Evolutionary conservation across 2,888 invertebrate genomes (phyloP), one percentile per base, ranked within the genome.

Genomic region (Crocallis elinguaria): DNA sequence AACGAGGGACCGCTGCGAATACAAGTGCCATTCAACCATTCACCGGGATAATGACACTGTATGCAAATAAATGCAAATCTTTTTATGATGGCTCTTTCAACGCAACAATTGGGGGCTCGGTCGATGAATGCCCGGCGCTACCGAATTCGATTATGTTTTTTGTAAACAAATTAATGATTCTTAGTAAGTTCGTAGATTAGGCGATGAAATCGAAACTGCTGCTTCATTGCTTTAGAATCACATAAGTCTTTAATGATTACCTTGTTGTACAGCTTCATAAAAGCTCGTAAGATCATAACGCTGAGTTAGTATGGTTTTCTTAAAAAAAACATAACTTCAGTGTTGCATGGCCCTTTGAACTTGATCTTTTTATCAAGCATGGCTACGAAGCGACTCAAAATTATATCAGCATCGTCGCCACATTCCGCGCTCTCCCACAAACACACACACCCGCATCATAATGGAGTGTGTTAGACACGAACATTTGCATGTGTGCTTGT

Each of bases 311-410:
- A 27, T 27, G 2, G 12, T 25, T 25, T 9, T 25, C 25, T 63
- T 58, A 49, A 60, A 60, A 69, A 62, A 71, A 62, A 57, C 68
- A 69, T 81, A 79, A 79, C 77, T 71, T 69, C 43, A 48, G 48
- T 21, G 53, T 67, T 60, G 72, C 69, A 74, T 80, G 82, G 75
- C 86, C 86, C 84, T 88, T 84, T 88, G 88, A 88, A 88, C 89
- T 89, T 89, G 88, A 88, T 88, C 82, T 86, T 82, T 85, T 88
- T 89, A 89, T 89, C 88, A 82, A 81, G 76, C 73, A 77, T 75
- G 73, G 69, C 79, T 77, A 73, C 70, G 76, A 73, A 75, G 43
- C 54, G 53, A 46, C 75, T 72, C 73, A 71, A 86, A 85, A 83
- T 83, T 79, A 84, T 86, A 87, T 86, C 84, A 82, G 78, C 78